These are phyloP conservation scores for Labroides dimidiatus DNA, from an alignment of 2,797 vertebrate genomes.

Conservation along the genomic window DNA sequence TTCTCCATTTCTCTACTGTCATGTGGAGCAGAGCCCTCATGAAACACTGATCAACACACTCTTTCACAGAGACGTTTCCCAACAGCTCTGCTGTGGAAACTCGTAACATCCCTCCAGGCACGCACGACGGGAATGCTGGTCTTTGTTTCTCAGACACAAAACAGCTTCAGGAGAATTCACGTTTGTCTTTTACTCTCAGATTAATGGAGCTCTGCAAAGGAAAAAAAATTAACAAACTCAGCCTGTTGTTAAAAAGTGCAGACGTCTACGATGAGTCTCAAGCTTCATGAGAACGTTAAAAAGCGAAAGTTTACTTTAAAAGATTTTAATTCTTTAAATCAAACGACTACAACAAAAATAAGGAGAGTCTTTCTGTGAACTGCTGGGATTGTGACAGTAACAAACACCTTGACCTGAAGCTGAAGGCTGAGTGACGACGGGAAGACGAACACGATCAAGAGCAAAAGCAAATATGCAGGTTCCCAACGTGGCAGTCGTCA, in stretches of 20 bases:
- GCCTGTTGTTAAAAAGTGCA: not conserved
- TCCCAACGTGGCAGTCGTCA: slow-evolving; percentile 18
- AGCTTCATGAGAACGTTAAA: not conserved
- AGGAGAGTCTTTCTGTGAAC: not conserved
- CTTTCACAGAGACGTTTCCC: slow-evolving; percentile 47
- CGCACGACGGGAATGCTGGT: slow-evolving; percentile 56
- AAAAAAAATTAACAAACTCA: slow-evolving; percentile 16
- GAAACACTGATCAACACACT: slow-evolving; percentile 76
- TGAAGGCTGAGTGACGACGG: slow-evolving; percentile 25
- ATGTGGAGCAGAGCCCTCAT: slow-evolving; percentile 67
- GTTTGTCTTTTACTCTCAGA: slow-evolving; percentile 11
- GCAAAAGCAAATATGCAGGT: slow-evolving; percentile 11
- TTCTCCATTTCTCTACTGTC: slow-evolving; percentile 81
- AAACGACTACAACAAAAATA: not conserved
- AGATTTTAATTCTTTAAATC: not conserved
- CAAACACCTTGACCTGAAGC: slow-evolving; percentile 23
- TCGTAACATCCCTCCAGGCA: slow-evolving; percentile 56
- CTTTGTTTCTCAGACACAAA: slow-evolving; percentile 40
- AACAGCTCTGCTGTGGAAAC: slow-evolving; percentile 37
- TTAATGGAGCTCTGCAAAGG: slow-evolving; percentile 6
- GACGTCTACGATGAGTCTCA: not conserved
- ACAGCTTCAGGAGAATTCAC: slow-evolving; percentile 14
- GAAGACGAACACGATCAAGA: slow-evolving; percentile 17
- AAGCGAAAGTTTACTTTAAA: too few species aligned
- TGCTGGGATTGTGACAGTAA: not conserved